phyloP scores from a whole-genome alignment of 1,140 invertebrate genomes.

The Nephila pilipes region DNA sequence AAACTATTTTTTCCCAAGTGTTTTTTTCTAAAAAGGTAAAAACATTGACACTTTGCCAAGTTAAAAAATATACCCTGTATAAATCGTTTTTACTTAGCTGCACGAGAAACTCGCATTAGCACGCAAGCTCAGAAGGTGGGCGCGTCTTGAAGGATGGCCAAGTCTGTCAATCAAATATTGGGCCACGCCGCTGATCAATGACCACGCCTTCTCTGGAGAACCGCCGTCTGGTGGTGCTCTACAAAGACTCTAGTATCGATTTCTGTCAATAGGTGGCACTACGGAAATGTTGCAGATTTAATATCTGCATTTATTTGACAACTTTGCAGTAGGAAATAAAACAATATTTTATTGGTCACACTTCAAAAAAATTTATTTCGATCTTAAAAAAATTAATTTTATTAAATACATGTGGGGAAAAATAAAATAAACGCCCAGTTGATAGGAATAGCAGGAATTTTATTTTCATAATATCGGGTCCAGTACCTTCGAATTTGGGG shows the following conservation, averaged over 20 bases:
- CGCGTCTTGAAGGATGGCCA: conserved; percentile 71
- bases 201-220: conserved; percentile 41
- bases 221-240: conserved; percentile 47
- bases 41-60: conserved; percentile 64
- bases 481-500: neutral
- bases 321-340: conserved; percentile 70
- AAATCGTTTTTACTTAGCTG: conserved; percentile 65
- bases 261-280: conserved; percentile 70
- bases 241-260: conserved; percentile 52
- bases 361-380: neutral
- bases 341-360: conserved; percentile 50
- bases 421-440: neutral
- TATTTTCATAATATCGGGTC: neutral
- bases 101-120: conserved; percentile 68
- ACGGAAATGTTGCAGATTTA: conserved; percentile 59
- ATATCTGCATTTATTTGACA: neutral
- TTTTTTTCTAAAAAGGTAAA: conserved; percentile 1
- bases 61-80: conserved; percentile 46
- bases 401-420: neutral
- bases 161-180: conserved; percentile 71
- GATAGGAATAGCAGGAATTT: neutral
- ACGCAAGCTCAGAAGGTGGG: conserved; percentile 62
- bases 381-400: neutral
- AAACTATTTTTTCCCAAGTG: no score
- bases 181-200: conserved; percentile 67